These are phyloP conservation scores for Eupithecia centaureata DNA, from an alignment of 2,888 invertebrate genomes.

Conservation along the genomic window DNA sequence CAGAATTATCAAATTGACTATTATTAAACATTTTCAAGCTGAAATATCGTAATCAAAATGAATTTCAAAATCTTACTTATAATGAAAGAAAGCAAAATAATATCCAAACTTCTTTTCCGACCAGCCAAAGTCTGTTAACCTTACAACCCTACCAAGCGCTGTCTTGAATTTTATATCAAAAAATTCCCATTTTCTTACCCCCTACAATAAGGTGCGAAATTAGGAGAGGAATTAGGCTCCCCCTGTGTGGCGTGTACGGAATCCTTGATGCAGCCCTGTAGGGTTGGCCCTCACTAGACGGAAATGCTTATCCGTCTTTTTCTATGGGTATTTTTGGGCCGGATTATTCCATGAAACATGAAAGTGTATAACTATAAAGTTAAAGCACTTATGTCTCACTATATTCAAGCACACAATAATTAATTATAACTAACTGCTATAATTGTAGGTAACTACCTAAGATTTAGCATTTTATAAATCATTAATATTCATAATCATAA, in stretches of 20 bases:
- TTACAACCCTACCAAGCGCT: conserved; percentile 49
- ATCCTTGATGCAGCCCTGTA: conserved; percentile 61
- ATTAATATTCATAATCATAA: too few species aligned
- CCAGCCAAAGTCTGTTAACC: conserved; percentile 49
- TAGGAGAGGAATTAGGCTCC: conserved; percentile 81
- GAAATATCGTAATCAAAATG: too few species aligned
- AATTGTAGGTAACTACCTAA: too few species aligned
- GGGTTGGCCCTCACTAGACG: conserved; percentile 38
- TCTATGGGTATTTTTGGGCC: neutral
- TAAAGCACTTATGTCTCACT: too few species aligned
- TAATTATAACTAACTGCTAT: too few species aligned
- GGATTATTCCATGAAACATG: too few species aligned
- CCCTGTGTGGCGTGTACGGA: conserved; percentile 71
- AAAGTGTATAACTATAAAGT: neutral
- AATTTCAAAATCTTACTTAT: conserved; percentile 1
- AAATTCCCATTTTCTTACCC: conserved; percentile 74
- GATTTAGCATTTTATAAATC: too few species aligned
- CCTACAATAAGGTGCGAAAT: conserved; percentile 82
- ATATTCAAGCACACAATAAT: too few species aligned
- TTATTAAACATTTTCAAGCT: too few species aligned
- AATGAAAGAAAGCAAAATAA: conserved; percentile 28
- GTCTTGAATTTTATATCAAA: conserved; percentile 62
- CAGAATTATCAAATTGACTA: too few species aligned
- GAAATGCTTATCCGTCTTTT: neutral
- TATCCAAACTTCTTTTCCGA: conserved; percentile 37